These are phyloP conservation scores for Plotosus lineatus DNA, from an alignment of 2,113 vertebrate genomes.

Conservation along the genomic window DNA sequence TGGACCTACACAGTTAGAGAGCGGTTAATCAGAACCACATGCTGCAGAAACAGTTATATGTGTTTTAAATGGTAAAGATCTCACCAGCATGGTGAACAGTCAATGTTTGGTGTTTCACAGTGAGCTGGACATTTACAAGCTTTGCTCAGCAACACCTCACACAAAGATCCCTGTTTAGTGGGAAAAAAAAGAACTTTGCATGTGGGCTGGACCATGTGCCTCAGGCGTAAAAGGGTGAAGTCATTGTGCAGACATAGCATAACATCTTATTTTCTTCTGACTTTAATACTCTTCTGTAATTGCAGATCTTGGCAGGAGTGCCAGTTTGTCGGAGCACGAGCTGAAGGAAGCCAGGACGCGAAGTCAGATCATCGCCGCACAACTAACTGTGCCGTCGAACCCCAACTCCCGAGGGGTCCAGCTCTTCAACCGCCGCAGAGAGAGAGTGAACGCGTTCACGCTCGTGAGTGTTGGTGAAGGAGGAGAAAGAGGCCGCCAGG, in stretches of 20 bases:
- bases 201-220: not conserved
- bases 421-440: constrained; percentile 88
- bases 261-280: constrained; percentile 24
- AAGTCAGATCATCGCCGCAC: constrained; percentile 88
- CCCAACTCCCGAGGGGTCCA: constrained; percentile 88
- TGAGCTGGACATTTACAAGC: constrained; percentile 56
- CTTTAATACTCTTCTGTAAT: constrained; percentile 18
- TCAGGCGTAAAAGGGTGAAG: constrained; percentile 1
- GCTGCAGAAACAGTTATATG: constrained; percentile 59
- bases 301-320: constrained; percentile 80
- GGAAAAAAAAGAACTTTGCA: not conserved
- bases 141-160: constrained; percentile 46
- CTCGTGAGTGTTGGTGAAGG: constrained; percentile 69
- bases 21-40: constrained; percentile 60
- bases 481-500: constrained; percentile 33
- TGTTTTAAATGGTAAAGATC: constrained; percentile 61
- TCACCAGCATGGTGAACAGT: constrained; percentile 61
- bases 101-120: constrained; percentile 43
- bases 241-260: not conserved
- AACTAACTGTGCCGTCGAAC: constrained; percentile 84
- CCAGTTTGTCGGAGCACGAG: constrained; percentile 89
- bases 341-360: constrained; percentile 85
- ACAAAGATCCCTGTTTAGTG: constrained; percentile 11
- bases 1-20: not conserved
- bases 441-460: constrained; percentile 85